Evolutionary conservation across 2,888 invertebrate species (phyloP), one percentile per base, ranked within the genome.

Genomic region (Eucriotettix oculatus): DNA sequence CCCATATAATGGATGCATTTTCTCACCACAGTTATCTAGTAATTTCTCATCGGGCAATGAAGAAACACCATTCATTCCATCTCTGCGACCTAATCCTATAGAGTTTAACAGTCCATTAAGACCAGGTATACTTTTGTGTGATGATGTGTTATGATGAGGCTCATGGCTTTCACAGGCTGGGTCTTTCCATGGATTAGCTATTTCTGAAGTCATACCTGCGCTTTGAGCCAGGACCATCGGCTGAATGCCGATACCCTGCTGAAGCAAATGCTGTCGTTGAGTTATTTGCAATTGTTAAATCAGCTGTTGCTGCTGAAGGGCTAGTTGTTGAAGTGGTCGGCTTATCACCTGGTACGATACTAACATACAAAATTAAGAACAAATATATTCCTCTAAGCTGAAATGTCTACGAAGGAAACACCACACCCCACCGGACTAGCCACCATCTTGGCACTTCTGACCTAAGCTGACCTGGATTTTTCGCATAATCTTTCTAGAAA

Each of bases 241-340:
- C 61, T 82, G 83, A 67, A 82, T 81, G 60, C 84, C 79, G 66
- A 81, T 75, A 64, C 82, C 81, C 63, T 88, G 88, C 68, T 90
- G 90, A 68, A 90, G 81, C 64, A 90, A 79, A 73, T 90, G 90
- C 74, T 90, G 90, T 59, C 90, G 79, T 72, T 91, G 90, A 54
- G 87, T 86, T 55, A 90, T 79, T 69, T 90, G 90, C 63, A 88
- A 71, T 70, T 89, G 89, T 69, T 89, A 88, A 64, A 89, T 85
- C 54, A 89, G 76, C 70, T 91, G 91, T 71, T 91, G 91, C 68
- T 86, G 83, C 68, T 90, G 89, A 3, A 87, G 78, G 0, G 84
- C 86, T 57, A 90, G 71, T 70, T 90, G 89, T 71, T 90, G 90
- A 56, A 90, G 77, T 57, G 88, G 85, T 57, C 84, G 57, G n/a